Conservation (phyloP, 2,888 invertebrate genomes). For the Holacanthella duospinosa region DNA sequence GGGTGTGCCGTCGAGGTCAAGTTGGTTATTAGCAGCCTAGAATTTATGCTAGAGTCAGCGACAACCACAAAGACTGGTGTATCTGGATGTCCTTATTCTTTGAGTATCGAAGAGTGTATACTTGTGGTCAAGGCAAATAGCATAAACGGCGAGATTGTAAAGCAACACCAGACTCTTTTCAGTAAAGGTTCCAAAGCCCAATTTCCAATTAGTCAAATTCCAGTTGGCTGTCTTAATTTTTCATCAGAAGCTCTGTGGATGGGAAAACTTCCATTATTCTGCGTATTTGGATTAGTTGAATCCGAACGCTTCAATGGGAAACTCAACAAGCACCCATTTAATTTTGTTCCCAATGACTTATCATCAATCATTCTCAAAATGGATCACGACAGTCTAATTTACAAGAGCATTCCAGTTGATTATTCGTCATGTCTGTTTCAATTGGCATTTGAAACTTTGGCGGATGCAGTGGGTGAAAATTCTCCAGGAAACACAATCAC, state of each 20-base stretch:
- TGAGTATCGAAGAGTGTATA: not conserved
- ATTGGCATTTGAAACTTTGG: not conserved
- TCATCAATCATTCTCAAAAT: not conserved
- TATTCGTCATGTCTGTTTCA: not conserved
- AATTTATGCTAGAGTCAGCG: not conserved
- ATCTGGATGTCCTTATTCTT: not conserved
- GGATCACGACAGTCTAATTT: not conserved
- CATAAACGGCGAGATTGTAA: not conserved
- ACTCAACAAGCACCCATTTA: not conserved
- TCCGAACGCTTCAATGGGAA: not conserved
- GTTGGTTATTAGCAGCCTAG: not conserved
- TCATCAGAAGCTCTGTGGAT: not conserved
- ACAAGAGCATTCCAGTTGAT: not conserved
- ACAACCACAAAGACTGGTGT: not conserved
- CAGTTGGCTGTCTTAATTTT: not conserved
- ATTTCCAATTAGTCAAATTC: not conserved
- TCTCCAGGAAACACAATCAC: not conserved
- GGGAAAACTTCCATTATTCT: not conserved
- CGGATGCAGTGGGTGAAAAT: not conserved
- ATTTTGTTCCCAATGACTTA: not conserved
- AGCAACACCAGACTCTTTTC: not conserved
- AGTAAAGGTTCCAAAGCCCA: not conserved
- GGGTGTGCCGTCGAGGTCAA: not conserved
- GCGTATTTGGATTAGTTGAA: not conserved
- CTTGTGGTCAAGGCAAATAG: not conserved